Evolutionary conservation across 2,113 vertebrate genomes (phyloP).

Genomic region (Lamprologus sp.): DNA sequence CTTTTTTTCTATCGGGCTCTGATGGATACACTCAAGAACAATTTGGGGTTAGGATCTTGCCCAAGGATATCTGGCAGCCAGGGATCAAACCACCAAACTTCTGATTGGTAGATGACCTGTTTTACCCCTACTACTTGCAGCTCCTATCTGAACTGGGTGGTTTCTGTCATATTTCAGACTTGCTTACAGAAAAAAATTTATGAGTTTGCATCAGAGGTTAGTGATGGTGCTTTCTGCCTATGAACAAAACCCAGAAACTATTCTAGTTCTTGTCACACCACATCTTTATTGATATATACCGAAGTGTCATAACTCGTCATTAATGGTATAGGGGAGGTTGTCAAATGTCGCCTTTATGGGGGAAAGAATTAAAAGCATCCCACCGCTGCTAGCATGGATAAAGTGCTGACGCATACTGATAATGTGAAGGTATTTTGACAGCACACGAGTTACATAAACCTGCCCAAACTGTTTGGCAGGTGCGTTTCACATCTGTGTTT

Average conservation of each 20-base stretch:
- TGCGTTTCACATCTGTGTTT: background rate
- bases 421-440: background rate
- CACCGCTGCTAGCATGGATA: background rate
- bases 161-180: background rate
- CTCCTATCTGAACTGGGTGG: background rate
- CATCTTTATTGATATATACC: background rate
- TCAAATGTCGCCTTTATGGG: background rate
- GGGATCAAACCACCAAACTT: background rate
- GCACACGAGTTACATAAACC: background rate
- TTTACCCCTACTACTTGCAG: background rate
- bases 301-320: background rate
- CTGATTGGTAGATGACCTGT: background rate
- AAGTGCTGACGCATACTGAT: background rate
- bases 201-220: background rate
- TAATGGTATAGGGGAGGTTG: background rate
- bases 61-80: background rate
- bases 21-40: background rate
- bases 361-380: background rate
- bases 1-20: background rate
- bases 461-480: background rate
- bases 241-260: background rate
- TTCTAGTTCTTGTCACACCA: background rate
- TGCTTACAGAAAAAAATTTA: accelerated
- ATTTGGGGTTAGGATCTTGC: background rate
- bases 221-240: background rate